Evolutionary conservation across 2,113 vertebrate species (phyloP).

Genomic region (Myrmecobius fasciatus): DNA sequence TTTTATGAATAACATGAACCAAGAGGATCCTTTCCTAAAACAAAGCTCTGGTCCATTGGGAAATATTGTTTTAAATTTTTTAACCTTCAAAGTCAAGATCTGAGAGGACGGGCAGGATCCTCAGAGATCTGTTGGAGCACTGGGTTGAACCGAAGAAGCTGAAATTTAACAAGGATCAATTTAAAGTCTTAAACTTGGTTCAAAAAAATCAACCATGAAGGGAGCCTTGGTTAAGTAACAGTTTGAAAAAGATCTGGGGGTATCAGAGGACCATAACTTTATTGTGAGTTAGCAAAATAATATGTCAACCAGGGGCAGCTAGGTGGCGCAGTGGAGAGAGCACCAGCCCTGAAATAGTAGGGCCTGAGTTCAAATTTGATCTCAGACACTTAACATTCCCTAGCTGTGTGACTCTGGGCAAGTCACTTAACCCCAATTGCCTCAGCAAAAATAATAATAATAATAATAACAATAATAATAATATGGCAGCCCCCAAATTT

Average conservation of each 20-base stretch:
- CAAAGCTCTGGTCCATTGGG: constrained; percentile 1
- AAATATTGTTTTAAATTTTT: constrained; percentile 29
- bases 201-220: neutral
- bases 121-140: neutral
- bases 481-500: too few species aligned
- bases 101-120: neutral
- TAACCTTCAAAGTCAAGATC: neutral
- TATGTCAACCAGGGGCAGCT: too few species aligned
- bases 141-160: neutral
- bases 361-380: too few species aligned
- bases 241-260: neutral
- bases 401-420: too few species aligned
- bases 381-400: too few species aligned
- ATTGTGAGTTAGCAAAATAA: neutral
- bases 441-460: too few species aligned
- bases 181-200: neutral
- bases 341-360: too few species aligned
- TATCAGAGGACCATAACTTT: neutral
- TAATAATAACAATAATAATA: too few species aligned
- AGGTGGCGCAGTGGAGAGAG: too few species aligned
- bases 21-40: neutral
- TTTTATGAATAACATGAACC: neutral
- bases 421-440: too few species aligned
- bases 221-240: neutral
- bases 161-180: neutral